These are phyloP conservation scores for Enhydra lutris DNA, from an alignment of 2,113 vertebrate species.

Conservation along the genomic window DNA sequence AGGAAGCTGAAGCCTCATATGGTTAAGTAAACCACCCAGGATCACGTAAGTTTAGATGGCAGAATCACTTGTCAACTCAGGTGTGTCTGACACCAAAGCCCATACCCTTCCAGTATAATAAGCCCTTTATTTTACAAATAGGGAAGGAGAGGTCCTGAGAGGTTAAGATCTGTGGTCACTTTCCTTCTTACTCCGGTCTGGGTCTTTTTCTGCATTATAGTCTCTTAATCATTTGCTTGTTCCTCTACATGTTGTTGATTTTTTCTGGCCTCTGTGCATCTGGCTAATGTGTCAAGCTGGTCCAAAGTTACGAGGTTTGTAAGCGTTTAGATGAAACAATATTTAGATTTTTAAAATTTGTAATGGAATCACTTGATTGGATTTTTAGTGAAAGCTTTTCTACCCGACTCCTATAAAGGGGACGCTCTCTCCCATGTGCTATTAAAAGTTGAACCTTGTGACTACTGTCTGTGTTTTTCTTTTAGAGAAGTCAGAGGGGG, in stretches of 20 bases:
- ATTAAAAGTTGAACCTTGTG: constrained; percentile 72
- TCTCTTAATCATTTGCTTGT: background rate
- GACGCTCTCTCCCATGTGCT: constrained; percentile 51
- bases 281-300: background rate
- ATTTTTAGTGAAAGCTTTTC: constrained; percentile 34
- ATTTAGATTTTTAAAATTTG: background rate
- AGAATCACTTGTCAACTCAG: background rate
- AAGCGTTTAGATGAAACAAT: background rate
- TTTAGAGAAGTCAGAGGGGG: constrained; percentile 61
- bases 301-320: background rate
- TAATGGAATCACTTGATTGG: constrained; percentile 9
- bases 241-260: background rate
- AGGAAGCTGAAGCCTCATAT: background rate
- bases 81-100: background rate
- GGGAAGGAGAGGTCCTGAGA: background rate
- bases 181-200: background rate
- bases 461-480: constrained; percentile 65
- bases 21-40: background rate
- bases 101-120: background rate
- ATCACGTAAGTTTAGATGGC: background rate
- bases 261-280: background rate
- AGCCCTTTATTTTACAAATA: background rate
- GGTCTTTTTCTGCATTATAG: background rate
- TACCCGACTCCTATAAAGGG: constrained; percentile 38
- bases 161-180: background rate